Conservation (phyloP, 2,888 invertebrate genomes). For the Acholoe squamosa region DNA sequence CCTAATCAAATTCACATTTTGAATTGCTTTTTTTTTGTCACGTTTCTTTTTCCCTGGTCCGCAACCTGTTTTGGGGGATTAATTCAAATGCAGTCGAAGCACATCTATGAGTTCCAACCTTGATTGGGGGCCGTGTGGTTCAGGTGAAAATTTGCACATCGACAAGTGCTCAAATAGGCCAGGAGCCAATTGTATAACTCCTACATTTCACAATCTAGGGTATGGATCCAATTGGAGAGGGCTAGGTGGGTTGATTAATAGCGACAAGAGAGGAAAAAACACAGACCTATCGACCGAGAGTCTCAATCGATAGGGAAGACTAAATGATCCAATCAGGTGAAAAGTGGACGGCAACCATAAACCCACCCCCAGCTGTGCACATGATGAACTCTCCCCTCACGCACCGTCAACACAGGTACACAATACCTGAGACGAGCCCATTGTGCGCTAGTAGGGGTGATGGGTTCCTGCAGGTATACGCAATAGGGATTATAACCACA, state of each 20-base stretch:
- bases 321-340: constrained; percentile 59
- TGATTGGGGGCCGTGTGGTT: too few relatives aligned
- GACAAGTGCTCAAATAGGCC: background rate
- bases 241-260: constrained; percentile 33
- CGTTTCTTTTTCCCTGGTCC: background rate
- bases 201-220: background rate
- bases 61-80: too few relatives aligned
- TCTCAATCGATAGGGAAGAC: background rate
- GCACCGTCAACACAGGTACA: constrained; percentile 59
- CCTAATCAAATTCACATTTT: background rate
- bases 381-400: constrained; percentile 45
- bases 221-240: background rate
- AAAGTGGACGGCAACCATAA: constrained; percentile 22
- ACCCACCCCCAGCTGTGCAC: constrained; percentile 40
- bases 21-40: background rate
- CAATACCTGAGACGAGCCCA: constrained; percentile 52
- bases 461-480: background rate
- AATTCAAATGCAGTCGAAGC: background rate
- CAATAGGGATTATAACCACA: background rate
- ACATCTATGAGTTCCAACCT: constrained; percentile 16
- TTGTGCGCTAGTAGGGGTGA: background rate
- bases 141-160: constrained; percentile 25
- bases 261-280: background rate
- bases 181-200: background rate
- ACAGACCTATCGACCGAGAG: constrained; percentile 4